Conservation (phyloP, 2,113 vertebrate genomes). For the Pseudopodoces humilis region DNA sequence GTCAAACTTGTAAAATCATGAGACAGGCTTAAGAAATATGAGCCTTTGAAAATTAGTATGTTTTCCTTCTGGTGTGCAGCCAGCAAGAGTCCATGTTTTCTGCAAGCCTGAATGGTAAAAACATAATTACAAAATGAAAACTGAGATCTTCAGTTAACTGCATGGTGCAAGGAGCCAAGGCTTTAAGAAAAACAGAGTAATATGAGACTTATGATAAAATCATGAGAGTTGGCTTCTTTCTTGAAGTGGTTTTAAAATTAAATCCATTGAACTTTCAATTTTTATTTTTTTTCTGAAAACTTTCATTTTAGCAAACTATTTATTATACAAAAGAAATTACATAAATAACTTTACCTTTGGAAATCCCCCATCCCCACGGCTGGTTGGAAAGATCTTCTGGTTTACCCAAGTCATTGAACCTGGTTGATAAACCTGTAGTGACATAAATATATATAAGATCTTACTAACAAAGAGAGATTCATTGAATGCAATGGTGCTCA, state of each 20-base stretch:
- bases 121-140: constrained; percentile 19
- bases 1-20: not conserved
- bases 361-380: constrained; percentile 71
- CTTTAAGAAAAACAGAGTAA: constrained; percentile 41
- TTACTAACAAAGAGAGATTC: constrained; percentile 6
- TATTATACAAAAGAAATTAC: not conserved
- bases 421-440: constrained; percentile 67
- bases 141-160: constrained; percentile 13
- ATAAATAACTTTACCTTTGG: constrained; percentile 70
- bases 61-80: constrained; percentile 4
- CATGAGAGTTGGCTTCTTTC: not conserved
- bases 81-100: not conserved
- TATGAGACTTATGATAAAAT: not conserved
- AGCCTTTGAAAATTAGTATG: not conserved
- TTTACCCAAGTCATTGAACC: constrained; percentile 53
- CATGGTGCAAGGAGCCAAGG: not conserved
- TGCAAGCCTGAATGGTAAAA: constrained; percentile 10
- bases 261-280: not conserved
- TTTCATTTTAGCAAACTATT: not conserved
- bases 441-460: constrained; percentile 55
- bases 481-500: not conserved
- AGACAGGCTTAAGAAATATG: not conserved
- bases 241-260: not conserved
- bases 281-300: not conserved
- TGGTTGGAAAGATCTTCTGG: constrained; percentile 71